These are phyloP conservation scores for Camponotus vicinus DNA, from an alignment of 1,140 invertebrate genomes.

Conservation along the genomic window DNA sequence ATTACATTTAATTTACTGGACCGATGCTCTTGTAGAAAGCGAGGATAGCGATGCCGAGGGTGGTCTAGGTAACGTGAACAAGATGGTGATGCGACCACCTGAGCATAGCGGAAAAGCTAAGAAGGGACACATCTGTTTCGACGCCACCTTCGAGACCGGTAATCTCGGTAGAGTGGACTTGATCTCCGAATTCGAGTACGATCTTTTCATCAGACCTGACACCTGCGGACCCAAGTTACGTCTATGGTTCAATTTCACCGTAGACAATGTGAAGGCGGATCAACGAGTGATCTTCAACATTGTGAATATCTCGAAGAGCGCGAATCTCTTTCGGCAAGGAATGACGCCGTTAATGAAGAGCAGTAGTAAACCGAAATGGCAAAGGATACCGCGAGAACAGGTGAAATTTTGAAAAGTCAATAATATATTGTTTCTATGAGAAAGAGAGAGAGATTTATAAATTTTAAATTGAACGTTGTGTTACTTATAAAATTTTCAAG, in stretches of 20 bases:
- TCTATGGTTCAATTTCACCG: slow-evolving; percentile 99
- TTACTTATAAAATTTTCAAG: neutral
- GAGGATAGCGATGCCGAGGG: slow-evolving; percentile 98
- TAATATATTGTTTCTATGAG: neutral
- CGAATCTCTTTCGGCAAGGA: slow-evolving; percentile 95
- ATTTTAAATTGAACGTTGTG: neutral
- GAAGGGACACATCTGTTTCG: slow-evolving; percentile 97
- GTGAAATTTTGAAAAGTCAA: slow-evolving; percentile 87
- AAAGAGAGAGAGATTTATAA: neutral
- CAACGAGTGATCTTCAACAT: slow-evolving; percentile 99
- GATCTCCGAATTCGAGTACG: slow-evolving; percentile 97
- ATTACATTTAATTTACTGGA: neutral
- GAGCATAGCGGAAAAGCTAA: slow-evolving; percentile 98
- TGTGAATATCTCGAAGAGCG: slow-evolving; percentile 97
- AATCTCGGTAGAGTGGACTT: slow-evolving; percentile 98
- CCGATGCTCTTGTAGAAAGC: slow-evolving; percentile 90
- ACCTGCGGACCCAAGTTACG: slow-evolving; percentile 97
- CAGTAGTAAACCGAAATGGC: slow-evolving; percentile 96
- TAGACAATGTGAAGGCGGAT: slow-evolving; percentile 97
- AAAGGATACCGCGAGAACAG: slow-evolving; percentile 87
- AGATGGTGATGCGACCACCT: slow-evolving; percentile 96
- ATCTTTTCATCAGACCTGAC: slow-evolving; percentile 98
- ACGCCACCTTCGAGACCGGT: slow-evolving; percentile 98
- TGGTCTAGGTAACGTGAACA: slow-evolving; percentile 97
- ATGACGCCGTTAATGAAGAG: slow-evolving; percentile 98